Evolutionary conservation across 2,797 vertebrate species (phyloP), one percentile per base, ranked within the genome.

Genomic region (Prunella strophiata): DNA sequence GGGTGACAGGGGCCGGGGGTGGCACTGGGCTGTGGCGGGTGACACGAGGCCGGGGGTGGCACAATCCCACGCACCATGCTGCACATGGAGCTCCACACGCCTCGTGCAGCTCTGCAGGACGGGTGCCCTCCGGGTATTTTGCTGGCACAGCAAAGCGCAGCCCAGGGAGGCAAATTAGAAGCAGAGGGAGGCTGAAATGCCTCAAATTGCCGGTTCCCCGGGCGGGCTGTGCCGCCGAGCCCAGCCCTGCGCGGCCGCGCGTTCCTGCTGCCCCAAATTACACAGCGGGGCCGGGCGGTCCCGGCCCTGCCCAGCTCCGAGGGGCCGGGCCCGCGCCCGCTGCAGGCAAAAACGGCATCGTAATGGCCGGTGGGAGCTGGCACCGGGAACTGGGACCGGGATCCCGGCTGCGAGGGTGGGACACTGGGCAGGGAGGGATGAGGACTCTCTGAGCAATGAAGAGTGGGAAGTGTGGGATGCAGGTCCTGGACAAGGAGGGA

Each of bases 151-250:
- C 97, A 92, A 74, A 96, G 97, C 87, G 91, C 97, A 97, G 97
- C 98, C 98, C 97, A 77, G 16, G 10, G 63, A 50, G 92, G 65
- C 43, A 97, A 98, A 98, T 98, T 98, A 98, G 83, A 98, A 98
- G 98, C 97, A 62, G 94, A 82, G 95, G 96, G 67, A 19, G 91
- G 97, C 96, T 68, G 63, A 81, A 84, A 95, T 43, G 71, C 51
- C 82, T 52, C 78, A 97, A 97, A 97, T 95, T 95, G 95, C 91
- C 89, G 94, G 98, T 97, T 98, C 82, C 91, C 92, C 43, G 68
- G 68, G 91, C 32, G 13, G 75, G 78, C 79, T 7, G 45, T 27
- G 83, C 93, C 17, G 4, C 30, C 4, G 11, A 19, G 87, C 87
- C 65, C 19, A 16, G 85, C 48, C 71, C 58, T 34, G 89, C 2